A percentile compares a stretch with the other conserved stretches of the same genome.
These are phyloP conservation scores for Zootoca vivipara DNA, from an alignment of 2,113 vertebrate genomes.

Conservation along the genomic window DNA sequence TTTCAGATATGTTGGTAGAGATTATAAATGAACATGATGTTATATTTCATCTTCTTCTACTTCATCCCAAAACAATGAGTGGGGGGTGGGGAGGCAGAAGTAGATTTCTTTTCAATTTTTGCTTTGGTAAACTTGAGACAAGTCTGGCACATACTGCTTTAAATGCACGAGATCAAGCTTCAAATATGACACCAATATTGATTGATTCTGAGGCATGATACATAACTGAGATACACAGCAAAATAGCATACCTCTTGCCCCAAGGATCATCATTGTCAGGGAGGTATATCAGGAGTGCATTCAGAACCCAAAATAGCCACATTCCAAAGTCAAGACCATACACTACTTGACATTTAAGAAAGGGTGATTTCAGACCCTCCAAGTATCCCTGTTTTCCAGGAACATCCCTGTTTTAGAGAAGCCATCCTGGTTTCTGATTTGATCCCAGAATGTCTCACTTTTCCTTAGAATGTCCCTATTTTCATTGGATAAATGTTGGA, in stretches of 20 bases:
- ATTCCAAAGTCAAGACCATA: not conserved
- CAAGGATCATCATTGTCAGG: not conserved
- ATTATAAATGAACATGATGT: constrained; percentile 19
- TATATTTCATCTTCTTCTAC: not conserved
- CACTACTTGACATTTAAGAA: not conserved
- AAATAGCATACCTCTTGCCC: not conserved
- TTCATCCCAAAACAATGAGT: not conserved
- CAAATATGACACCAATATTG: not conserved
- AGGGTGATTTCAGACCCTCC: not conserved
- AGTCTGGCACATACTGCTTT: not conserved
- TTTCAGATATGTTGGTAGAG: constrained; percentile 19
- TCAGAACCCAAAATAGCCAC: not conserved
- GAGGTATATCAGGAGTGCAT: not conserved
- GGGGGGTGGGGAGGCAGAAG: not conserved
- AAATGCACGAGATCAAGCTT: not conserved
- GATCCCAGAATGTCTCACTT: too few relatives aligned
- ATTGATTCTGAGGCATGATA: not conserved
- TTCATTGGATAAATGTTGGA: too few relatives aligned
- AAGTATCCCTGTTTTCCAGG: too few relatives aligned
- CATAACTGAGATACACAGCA: not conserved
- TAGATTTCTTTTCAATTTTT: not conserved
- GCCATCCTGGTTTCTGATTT: too few relatives aligned
- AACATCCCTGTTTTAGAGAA: too few relatives aligned
- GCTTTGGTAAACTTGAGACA: not conserved
- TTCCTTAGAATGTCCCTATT: too few relatives aligned